These are phyloP conservation scores for Myoxocephalus aenaeus DNA, from an alignment of 2,797 vertebrate genomes.

Conservation along the genomic window DNA sequence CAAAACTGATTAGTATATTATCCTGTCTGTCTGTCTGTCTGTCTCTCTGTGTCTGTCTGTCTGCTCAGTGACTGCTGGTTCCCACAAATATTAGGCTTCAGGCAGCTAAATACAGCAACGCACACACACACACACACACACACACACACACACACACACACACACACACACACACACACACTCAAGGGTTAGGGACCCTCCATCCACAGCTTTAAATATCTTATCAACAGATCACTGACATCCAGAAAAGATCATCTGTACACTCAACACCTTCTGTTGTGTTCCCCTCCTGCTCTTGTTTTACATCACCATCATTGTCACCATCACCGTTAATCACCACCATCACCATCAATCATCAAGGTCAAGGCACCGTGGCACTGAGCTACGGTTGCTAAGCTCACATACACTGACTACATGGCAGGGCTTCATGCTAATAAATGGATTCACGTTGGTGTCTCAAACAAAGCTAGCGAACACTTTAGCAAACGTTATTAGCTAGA, in stretches of 20 bases:
- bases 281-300: too few species aligned
- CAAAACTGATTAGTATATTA: not conserved
- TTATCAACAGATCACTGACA: too few species aligned
- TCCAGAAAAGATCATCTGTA: too few species aligned
- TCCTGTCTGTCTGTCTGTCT: not conserved
- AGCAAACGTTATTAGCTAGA: not conserved
- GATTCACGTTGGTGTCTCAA: not conserved
- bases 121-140: conserved; percentile 9
- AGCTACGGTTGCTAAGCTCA: too few species aligned
- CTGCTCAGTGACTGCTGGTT: conserved; percentile 55
- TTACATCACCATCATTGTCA: too few species aligned
- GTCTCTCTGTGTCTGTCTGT: conserved; percentile 11
- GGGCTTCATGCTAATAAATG: not conserved
- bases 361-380: too few species aligned
- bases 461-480: not conserved
- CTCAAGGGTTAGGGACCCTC: too few species aligned
- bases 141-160: not conserved
- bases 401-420: too few species aligned
- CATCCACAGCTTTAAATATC: too few species aligned
- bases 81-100: conserved; percentile 79
- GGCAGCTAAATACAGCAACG: conserved; percentile 51
- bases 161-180: not conserved
- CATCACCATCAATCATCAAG: too few species aligned
- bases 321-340: too few species aligned
- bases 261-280: too few species aligned